Evolutionary conservation across 1,140 invertebrate genomes (phyloP), one percentile per base, ranked within the genome.

Genomic region (Bombus breviceps): DNA sequence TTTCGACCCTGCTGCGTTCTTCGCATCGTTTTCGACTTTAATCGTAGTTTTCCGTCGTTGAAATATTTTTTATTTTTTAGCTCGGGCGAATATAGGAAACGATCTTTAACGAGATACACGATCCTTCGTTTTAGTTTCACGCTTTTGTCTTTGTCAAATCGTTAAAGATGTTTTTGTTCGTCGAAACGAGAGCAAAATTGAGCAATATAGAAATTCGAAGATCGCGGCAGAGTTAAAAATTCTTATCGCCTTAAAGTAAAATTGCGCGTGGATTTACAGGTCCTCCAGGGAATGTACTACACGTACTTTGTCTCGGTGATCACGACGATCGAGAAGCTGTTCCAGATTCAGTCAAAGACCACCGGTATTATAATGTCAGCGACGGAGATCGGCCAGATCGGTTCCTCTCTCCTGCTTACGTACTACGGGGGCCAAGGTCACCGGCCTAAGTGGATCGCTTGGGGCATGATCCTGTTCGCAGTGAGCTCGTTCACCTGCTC

Each of bases 241-340:
- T 13, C 28, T n/a, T n/a, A 13, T 10, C 3, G 59, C 12, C n/a
- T n/a, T 62, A n/a, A 62, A 62, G 62, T 32, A 1, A 25, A 28
- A 28, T 32, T 12, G 37, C n/a, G 0, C 43, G 22, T n/a, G 3
- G 0, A 13, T 62, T 37, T 53, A 0, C 86, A 95, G 94, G 94
- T 99, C 1, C 95, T 99, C 22, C 98, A 98, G 95, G 98, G 98
- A 53, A 98, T 99, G 97, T 99, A 98, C 93, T 98, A 98, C 94
- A 99, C 98, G 37, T 99, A 99, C 94, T 98, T 99, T 93, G 98
- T 99, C 53, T 98, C 98, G 92, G 98, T 99, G 81, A 98, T 99
- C 92, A 99, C 99, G 43, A 99, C 98, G 15, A 98, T 99, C 64
- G 99, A 99, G 95, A 99, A 99, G 95, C 96, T 99, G 57, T 99